Base-by-base conservation (phyloP, 2,113 vertebrate genomes). In the Brachyistius frenatus region DNA sequence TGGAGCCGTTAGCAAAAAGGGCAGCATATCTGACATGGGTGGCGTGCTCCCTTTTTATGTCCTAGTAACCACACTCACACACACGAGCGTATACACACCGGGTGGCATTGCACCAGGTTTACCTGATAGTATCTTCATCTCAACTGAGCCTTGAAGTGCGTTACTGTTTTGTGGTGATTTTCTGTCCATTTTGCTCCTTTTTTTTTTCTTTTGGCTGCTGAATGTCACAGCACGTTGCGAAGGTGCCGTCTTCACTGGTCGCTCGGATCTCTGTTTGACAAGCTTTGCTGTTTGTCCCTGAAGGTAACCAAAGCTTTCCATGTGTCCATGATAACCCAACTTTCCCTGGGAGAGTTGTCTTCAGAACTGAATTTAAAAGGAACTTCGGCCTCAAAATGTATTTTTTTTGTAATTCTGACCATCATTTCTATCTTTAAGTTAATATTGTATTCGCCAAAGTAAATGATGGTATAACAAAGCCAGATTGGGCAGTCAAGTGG, bases 1-100 rank as follows among this genome's bases (percentile, higher is more conserved):
- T 71, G 88, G 86, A 91, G 90, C 89, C 65, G 76, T 94, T 92
- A 92, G 81, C 87, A 85, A 85, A 94, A 94, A 94, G 94, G 93
- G 89, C 94, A 94, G 70, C 78, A 88, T 93, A 92, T 93, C 90
- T 86, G 88, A 92, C 88, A 91, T 81, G 88, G 87, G 75, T 90
- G 81, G 16, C 67, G 41, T 83, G 79, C 81, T 84, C 78, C 71
- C 80, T 67, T 88, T 93, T 94, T 86, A 93, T 92, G 89, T 85
- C 73, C 74, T 71, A 50, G 75, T 72, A 73, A 82, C 76, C 67
- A 72, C 86, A 76, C 76, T 36, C 75, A 73, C 23, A 61, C 64
- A 76, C 72, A 54, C 52, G 57, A 32, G 32, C 64, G 66, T 30
- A 52, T 2, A 70, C 66, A 76, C 71, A 63, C 75, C 39, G 47